phyloP scores from a whole-genome alignment of 2,113 vertebrate genomes.

The Sphaerodactylus townsendi region DNA sequence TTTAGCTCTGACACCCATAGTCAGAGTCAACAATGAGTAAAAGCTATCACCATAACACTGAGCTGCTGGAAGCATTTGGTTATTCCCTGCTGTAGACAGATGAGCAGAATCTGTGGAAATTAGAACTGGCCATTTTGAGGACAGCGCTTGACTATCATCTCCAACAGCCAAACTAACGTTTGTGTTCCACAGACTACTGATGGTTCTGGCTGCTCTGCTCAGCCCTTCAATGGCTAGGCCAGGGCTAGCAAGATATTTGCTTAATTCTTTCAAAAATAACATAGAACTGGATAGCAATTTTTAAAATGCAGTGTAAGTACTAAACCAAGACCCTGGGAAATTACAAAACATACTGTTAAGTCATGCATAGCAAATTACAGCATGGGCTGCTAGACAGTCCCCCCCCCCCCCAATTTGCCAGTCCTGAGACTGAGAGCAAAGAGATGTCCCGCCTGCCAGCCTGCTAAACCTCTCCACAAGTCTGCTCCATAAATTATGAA shows the following conservation, averaged over 20 bases:
- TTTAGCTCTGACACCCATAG: not conserved
- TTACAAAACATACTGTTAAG: slow-evolving; percentile 9
- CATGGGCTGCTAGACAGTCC: not conserved
- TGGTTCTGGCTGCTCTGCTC: not conserved
- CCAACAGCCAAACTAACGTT: not conserved
- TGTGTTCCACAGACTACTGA: not conserved
- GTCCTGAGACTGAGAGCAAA: slow-evolving; percentile 11
- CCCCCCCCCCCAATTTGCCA: not conserved
- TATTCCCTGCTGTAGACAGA: not conserved
- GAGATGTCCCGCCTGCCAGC: not conserved
- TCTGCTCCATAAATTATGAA: slow-evolving; percentile 6
- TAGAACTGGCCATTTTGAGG: not conserved
- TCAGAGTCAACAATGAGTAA: not conserved
- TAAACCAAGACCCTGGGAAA: slow-evolving; percentile 1
- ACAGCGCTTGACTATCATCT: too few species aligned
- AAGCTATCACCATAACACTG: not conserved
- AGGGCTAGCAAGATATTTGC: slow-evolving; percentile 6
- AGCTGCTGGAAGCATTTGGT: not conserved
- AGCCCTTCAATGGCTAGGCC: slow-evolving; percentile 16
- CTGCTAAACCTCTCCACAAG: not conserved
- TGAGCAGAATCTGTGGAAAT: not conserved
- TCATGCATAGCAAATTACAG: slow-evolving; percentile 25
- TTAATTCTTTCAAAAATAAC: not conserved
- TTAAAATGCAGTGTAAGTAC: not conserved
- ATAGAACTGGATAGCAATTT: not conserved